Percentiles rank a stretch among this genome's conserved stretches.
These are phyloP conservation scores for Diuraphis noxia DNA, from an alignment of 1,140 invertebrate species.

Conservation along the genomic window DNA sequence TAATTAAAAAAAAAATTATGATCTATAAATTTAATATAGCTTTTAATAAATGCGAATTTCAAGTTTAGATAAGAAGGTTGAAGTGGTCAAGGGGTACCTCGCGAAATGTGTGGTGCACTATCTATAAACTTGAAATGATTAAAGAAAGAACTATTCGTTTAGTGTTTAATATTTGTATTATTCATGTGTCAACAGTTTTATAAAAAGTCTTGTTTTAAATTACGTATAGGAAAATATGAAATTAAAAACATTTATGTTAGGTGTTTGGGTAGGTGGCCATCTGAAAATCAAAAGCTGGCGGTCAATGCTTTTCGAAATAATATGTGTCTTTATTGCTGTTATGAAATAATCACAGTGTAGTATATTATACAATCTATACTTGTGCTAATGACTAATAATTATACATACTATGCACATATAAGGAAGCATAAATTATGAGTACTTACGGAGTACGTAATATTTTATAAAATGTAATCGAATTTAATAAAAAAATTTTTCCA, in stretches of 20 bases:
- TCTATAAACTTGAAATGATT: neutral
- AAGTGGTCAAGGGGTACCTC: neutral
- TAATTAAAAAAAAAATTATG: neutral
- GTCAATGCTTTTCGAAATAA: neutral
- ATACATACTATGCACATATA: neutral
- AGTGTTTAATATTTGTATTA: neutral
- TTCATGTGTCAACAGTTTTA: neutral
- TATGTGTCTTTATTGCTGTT: neutral
- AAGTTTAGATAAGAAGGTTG: neutral
- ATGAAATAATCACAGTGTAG: neutral
- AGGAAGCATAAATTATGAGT: neutral
- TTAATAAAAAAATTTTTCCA: neutral
- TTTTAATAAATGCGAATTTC: neutral
- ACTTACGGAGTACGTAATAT: neutral
- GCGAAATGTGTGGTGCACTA: neutral
- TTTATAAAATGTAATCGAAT: neutral
- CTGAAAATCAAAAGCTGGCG: neutral
- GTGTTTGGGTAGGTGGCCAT: too few relatives aligned
- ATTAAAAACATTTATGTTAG: neutral
- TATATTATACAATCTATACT: neutral
- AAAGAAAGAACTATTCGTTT: neutral
- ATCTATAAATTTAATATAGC: neutral
- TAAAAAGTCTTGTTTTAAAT: neutral
- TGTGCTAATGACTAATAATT: neutral
- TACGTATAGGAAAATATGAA: neutral